Evolutionary conservation across 2,113 vertebrate species (phyloP), one percentile per base, ranked within the genome.

Genomic region (Protobothrops flavoviridis): DNA sequence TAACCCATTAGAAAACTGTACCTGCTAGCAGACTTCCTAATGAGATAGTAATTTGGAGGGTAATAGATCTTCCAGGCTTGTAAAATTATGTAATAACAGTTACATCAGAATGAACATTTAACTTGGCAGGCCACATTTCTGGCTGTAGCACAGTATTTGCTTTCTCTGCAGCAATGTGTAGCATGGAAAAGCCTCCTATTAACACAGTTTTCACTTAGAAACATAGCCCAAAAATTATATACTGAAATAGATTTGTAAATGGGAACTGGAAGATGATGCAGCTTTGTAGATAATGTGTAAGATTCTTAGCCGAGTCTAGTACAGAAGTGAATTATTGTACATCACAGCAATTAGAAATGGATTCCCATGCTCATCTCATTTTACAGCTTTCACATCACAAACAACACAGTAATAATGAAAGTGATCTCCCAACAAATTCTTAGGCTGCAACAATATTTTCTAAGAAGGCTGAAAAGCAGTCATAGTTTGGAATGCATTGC

Each of bases 41-140:
- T 93, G 56, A 90, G 93, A 96, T 94, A 86, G 12, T 69, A 69
- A 93, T 91, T 69, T 92, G 45, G 45, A 52, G 24, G 24, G 53
- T 89, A 43, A 93, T 89, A 91, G 59, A 89, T 92, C 69, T 94
- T 85, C 87, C 33, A 29, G 21, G 69, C 90, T 52, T 59, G 26
- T 94, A 87, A 85, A 55, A 17, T 95, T 92, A 95, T 90, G 45
- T 92, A 94, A 93, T 55, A 52, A 9, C 59, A 93, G 48, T 91
- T 95, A 94, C 81, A 94, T n/a, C 88, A 94, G 96, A 61, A 39
- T 94, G 94, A 57, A 95, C 90, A 93, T 96, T 97, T 97, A 93
- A 43, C 15, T 91, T 95, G 93, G 89, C 93, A 90, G 39, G 95
- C 53, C 90, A 39, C 87, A 94, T 93, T 52, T 3, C 74, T 1